Percentiles rank a stretch among this genome's conserved stretches.
These are phyloP conservation scores for Ligdia adustata DNA, from an alignment of 2,888 invertebrate species.

Conservation along the genomic window DNA sequence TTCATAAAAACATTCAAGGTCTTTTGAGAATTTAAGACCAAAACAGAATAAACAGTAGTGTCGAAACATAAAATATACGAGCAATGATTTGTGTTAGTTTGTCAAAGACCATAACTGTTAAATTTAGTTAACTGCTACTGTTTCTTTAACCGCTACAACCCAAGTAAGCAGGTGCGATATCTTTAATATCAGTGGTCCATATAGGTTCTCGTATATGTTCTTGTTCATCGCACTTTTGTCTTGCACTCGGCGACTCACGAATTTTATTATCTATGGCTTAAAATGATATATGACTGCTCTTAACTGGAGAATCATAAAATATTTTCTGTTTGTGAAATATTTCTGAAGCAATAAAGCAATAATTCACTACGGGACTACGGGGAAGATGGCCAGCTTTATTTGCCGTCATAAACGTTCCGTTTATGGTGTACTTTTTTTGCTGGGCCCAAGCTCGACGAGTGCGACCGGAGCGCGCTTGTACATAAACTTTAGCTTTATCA, in stretches of 20 bases:
- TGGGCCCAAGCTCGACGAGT: slow-evolving; percentile 46
- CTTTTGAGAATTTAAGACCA: slow-evolving; percentile 10
- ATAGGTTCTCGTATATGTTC: slow-evolving; percentile 39
- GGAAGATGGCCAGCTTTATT: slow-evolving; percentile 81
- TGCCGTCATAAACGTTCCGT: slow-evolving; percentile 81
- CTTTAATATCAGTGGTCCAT: slow-evolving; percentile 33
- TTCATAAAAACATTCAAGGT: slow-evolving; percentile 13
- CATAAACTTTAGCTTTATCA: slow-evolving; percentile 70
- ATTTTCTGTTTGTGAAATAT: slow-evolving; percentile 84
- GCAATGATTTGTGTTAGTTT: slow-evolving; percentile 19
- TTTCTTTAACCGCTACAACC: background rate
- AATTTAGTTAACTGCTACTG: slow-evolving; percentile 24
- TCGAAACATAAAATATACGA: slow-evolving; percentile 19
- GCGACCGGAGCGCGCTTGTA: slow-evolving; percentile 58
- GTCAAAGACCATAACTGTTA: slow-evolving; percentile 19
- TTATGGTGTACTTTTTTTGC: slow-evolving; percentile 82
- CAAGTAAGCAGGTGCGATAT: slow-evolving; percentile 14
- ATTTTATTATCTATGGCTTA: slow-evolving; percentile 84
- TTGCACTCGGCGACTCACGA: slow-evolving; percentile 77
- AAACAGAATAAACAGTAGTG: too few species aligned
- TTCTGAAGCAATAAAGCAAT: slow-evolving; percentile 84
- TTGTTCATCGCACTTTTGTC: slow-evolving; percentile 65
- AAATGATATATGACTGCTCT: slow-evolving; percentile 82
- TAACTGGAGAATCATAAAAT: slow-evolving; percentile 84
- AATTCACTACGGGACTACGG: slow-evolving; percentile 83